phyloP scores from a whole-genome alignment of 2,113 vertebrate genomes.

The Trochalopteron elliotii region DNA sequence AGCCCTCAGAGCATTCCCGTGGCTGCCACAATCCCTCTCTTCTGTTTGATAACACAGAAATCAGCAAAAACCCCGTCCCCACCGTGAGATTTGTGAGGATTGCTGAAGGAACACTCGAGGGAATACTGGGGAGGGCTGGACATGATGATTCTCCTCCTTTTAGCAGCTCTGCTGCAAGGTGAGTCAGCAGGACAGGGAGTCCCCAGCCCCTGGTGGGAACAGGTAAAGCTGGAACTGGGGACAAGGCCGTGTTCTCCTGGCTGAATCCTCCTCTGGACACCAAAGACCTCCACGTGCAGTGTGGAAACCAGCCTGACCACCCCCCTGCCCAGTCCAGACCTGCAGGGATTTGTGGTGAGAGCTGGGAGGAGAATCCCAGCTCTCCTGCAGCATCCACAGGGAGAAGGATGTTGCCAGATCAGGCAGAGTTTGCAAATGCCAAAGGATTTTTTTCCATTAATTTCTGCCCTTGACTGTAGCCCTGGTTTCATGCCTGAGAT shows the following conservation, averaged over 20 bases:
- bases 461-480: background rate
- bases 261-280: background rate
- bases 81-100: rapidly evolving
- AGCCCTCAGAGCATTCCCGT: rapidly evolving
- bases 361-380: background rate
- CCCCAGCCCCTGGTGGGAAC: rapidly evolving
- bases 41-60: background rate
- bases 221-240: background rate
- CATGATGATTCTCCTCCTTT: background rate
- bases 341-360: background rate
- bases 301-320: background rate
- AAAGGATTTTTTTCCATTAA: background rate
- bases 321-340: background rate
- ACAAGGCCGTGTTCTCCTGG: background rate
- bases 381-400: background rate
- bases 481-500: too few relatives aligned
- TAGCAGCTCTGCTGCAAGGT: conserved; percentile 65
- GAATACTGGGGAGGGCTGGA: background rate
- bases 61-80: background rate
- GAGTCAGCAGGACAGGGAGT: background rate
- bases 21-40: background rate
- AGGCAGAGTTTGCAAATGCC: background rate
- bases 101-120: rapidly evolving
- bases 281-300: background rate
- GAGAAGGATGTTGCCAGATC: background rate